Conservation (phyloP, 1,140 invertebrate species). For the Meteorus sp. region DNA sequence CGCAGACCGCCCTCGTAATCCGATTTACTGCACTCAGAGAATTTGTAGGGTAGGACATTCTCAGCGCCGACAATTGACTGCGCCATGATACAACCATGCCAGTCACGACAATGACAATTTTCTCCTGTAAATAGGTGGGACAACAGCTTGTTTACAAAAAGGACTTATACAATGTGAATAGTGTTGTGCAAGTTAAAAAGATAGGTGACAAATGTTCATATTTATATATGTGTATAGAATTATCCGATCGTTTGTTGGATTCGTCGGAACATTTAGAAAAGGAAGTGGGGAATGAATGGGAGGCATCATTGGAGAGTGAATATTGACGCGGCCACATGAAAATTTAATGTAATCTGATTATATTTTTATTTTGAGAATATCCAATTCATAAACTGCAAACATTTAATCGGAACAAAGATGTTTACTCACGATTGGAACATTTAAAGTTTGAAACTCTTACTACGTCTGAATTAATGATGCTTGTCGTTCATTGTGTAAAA, state of each 20-base stretch:
- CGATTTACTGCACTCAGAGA: constrained; percentile 84
- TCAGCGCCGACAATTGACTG: constrained; percentile 88
- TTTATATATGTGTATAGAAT: background rate
- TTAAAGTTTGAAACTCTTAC: too few relatives aligned
- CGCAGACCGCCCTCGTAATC: constrained; percentile 83
- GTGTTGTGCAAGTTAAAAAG: background rate
- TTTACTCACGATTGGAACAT: too few relatives aligned
- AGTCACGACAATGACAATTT: constrained; percentile 85
- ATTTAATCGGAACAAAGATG: too few relatives aligned
- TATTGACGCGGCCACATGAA: too few relatives aligned
- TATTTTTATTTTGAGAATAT: too few relatives aligned
- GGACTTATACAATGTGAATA: constrained; percentile 19
- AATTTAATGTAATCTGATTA: too few relatives aligned
- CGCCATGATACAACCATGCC: constrained; percentile 96
- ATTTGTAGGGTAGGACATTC: constrained; percentile 92
- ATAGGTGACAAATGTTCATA: background rate
- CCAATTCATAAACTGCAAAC: too few relatives aligned
- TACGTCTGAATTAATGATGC: too few relatives aligned
- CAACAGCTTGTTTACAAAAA: constrained; percentile 7
- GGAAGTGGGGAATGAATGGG: too few relatives aligned
- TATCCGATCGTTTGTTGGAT: background rate
- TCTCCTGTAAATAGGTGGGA: constrained; percentile 54
- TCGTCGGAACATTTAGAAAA: too few relatives aligned
- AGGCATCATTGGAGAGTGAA: too few relatives aligned
- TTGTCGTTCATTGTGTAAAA: too few relatives aligned